Percentiles rank a stretch among this genome's conserved stretches.
Conservation (phyloP, 2,113 vertebrate species). For the Aythya baeri region DNA sequence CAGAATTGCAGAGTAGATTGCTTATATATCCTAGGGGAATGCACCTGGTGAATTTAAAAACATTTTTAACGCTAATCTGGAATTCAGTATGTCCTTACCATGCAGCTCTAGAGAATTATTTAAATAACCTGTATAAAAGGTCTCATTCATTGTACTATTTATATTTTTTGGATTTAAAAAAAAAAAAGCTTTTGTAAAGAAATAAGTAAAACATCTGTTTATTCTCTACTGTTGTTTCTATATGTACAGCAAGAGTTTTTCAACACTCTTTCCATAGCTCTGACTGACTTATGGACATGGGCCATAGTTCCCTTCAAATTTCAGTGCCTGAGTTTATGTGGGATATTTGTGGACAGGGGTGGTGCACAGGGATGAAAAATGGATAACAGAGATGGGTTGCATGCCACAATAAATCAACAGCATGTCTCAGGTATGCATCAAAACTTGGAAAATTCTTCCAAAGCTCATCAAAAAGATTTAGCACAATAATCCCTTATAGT, state of each 20-base stretch:
- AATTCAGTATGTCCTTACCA: neutral
- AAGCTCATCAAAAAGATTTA: neutral
- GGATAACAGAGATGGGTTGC: neutral
- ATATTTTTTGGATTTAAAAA: neutral
- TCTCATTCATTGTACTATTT: neutral
- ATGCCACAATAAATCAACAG: neutral
- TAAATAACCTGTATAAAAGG: neutral
- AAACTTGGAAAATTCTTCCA: neutral
- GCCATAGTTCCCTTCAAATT: neutral
- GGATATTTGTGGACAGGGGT: neutral
- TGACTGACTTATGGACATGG: neutral
- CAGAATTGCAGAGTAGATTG: neutral
- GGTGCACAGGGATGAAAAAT: neutral
- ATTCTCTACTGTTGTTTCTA: neutral
- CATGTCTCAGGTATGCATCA: rapidly evolving
- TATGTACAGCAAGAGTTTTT: neutral
- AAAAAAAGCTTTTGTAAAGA: neutral
- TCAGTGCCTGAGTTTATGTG: neutral
- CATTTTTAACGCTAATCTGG: neutral
- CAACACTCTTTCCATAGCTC: neutral
- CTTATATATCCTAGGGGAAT: neutral
- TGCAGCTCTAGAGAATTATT: neutral
- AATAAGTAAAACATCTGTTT: neutral
- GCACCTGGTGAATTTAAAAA: neutral
- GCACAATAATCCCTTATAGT: neutral